These are phyloP conservation scores for Phaetusa simplex DNA, from an alignment of 2,113 vertebrate species.

Conservation along the genomic window DNA sequence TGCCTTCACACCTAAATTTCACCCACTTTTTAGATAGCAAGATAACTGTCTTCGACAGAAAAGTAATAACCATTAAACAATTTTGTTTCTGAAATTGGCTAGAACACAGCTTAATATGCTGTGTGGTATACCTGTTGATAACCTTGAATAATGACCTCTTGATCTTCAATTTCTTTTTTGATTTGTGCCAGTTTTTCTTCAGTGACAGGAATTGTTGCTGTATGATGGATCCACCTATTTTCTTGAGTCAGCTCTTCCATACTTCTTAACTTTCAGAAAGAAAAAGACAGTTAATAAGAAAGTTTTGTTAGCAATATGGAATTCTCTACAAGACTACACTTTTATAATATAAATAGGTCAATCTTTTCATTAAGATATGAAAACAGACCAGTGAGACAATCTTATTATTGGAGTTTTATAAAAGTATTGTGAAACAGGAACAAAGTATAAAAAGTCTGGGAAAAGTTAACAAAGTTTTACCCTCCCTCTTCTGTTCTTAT, in stretches of 20 bases:
- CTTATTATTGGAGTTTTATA: neutral
- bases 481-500: neutral
- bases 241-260: slow-evolving; percentile 79
- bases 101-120: neutral
- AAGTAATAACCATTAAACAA: neutral
- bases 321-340: neutral
- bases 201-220: slow-evolving; percentile 58
- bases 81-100: neutral
- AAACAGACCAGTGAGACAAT: neutral
- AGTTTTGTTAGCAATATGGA: neutral
- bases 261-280: slow-evolving; percentile 76
- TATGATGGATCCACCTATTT: slow-evolving; percentile 58
- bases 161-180: slow-evolving; percentile 86
- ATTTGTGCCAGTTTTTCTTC: slow-evolving; percentile 83
- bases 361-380: neutral
- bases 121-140: slow-evolving; percentile 85
- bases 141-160: slow-evolving; percentile 90
- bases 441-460: neutral
- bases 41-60: neutral
- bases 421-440: neutral
- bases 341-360: neutral
- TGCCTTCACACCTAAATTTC: neutral
- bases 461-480: neutral
- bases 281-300: neutral
- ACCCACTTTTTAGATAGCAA: neutral